These are phyloP conservation scores for Drosophila pachea DNA, from an alignment of 1,140 invertebrate genomes.

Conservation along the genomic window DNA sequence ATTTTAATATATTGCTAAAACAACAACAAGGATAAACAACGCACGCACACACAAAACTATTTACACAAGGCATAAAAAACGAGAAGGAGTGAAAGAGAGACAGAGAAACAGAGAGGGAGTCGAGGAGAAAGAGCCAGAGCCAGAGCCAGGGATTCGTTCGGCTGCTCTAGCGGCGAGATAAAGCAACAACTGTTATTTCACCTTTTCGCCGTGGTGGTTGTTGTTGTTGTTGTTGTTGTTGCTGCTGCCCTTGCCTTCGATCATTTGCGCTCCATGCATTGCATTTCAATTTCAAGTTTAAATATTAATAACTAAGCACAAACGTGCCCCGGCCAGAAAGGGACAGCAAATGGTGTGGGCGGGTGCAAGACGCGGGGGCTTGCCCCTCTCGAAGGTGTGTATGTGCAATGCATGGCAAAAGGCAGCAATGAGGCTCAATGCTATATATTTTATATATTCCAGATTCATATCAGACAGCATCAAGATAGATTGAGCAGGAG, in stretches of 20 bases:
- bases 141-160: neutral
- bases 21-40: slow-evolving; percentile 47
- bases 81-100: neutral
- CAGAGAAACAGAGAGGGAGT: neutral
- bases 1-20: slow-evolving; percentile 70
- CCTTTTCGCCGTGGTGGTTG: slow-evolving; percentile 8
- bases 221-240: neutral
- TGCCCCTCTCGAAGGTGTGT: neutral
- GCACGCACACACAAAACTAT: slow-evolving; percentile 30
- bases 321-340: slow-evolving; percentile 22
- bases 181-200: slow-evolving; percentile 38
- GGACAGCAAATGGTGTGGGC: slow-evolving; percentile 7
- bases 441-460: neutral
- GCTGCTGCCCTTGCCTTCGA: slow-evolving; percentile 24
- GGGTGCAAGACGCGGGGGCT: slow-evolving; percentile 38
- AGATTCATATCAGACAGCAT: slow-evolving; percentile 19
- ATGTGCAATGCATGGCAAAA: neutral
- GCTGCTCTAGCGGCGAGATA: slow-evolving; percentile 6
- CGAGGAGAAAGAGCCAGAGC: neutral
- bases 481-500: neutral
- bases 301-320: slow-evolving; percentile 69
- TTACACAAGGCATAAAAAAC: slow-evolving; percentile 28
- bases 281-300: slow-evolving; percentile 69
- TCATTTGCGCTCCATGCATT: slow-evolving; percentile 57
- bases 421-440: neutral